Base-by-base conservation (phyloP, 1,140 invertebrate genomes). In the Drosophila azteca region DNA sequence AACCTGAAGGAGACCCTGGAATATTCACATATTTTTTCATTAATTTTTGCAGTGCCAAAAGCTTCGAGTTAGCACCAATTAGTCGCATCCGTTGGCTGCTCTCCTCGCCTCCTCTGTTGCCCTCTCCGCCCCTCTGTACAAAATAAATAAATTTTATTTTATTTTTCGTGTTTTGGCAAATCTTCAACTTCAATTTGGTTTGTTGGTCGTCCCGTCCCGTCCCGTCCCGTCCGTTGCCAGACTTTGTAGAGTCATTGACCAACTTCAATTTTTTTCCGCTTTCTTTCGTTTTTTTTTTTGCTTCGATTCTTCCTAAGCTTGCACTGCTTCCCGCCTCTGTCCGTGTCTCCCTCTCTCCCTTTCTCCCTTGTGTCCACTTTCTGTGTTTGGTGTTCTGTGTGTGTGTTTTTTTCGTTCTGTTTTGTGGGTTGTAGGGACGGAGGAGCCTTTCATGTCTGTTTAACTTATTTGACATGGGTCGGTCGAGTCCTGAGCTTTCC, bases 391-490 rank as follows among this genome's bases (percentile, higher is more conserved):
- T 52, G 15, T 15, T 11, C n/a, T n/a, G n/a, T n/a, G n/a, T n/a
- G n/a, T n/a, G n/a, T n/a, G n/a, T 20, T 11, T 8, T 48, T 48
- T 15, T 26, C 15, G 61, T 39, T 44, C 68, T 57, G 66, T 8
- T 48, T 48, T 15, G 49, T 15, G 62, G 48, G 52, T 68, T 57
- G 66, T 69, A 69, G 66, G 66, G 66, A 69, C 66, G 49, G 52
- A 24, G 52, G 66, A 69, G 64, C 58, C 62, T 83, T 75, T 79
- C 54, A 65, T 71, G 65, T 79, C 63, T 77, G 62, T 64, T 85
- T 77, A 81, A 81, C 82, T 84, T 81, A 73, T 69, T 84, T 84
- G 81, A 84, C 81, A 84, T 81, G 81, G 81, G 81, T 84, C 81
- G 76, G 81, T 84, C 82, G 79, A 53, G 60, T 39, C 35, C 35